Conservation (phyloP, 2,888 invertebrate genomes). For the Macaria notata region DNA sequence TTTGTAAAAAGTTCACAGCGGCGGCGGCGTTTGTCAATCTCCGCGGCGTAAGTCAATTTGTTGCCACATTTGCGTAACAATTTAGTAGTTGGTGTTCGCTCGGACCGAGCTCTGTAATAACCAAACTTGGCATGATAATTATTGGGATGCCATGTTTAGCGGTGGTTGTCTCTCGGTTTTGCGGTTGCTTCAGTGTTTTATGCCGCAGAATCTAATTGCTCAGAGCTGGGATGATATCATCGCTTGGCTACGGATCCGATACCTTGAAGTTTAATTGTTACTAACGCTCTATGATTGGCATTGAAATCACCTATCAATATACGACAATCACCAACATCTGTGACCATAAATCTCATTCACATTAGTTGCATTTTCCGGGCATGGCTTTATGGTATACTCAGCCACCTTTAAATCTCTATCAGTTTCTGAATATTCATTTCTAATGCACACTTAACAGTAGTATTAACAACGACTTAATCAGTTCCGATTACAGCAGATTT, state of each 20-base stretch:
- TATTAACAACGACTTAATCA: constrained; percentile 14
- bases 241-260: constrained; percentile 18
- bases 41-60: constrained; percentile 31
- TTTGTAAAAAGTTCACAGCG: constrained; percentile 24
- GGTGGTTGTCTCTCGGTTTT: constrained; percentile 43
- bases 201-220: constrained; percentile 43
- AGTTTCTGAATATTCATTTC: background rate
- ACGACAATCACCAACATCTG: no score
- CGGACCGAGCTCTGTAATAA: constrained; percentile 39
- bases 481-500: constrained; percentile 22
- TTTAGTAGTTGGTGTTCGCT: constrained; percentile 37
- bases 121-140: constrained; percentile 48
- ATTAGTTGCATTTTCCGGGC: no score
- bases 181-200: constrained; percentile 43
- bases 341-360: no score
- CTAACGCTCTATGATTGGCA: constrained; percentile 24
- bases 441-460: background rate
- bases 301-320: background rate
- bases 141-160: constrained; percentile 50
- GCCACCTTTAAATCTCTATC: background rate
- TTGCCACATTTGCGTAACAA: constrained; percentile 38
- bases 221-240: constrained; percentile 45
- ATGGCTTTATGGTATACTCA: no score
- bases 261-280: constrained; percentile 26
- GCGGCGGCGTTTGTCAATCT: constrained; percentile 37